Percentiles rank a stretch among this genome's conserved stretches.
phyloP scores from a whole-genome alignment of 2,888 invertebrate genomes.

The Lomographa bimaculata region DNA sequence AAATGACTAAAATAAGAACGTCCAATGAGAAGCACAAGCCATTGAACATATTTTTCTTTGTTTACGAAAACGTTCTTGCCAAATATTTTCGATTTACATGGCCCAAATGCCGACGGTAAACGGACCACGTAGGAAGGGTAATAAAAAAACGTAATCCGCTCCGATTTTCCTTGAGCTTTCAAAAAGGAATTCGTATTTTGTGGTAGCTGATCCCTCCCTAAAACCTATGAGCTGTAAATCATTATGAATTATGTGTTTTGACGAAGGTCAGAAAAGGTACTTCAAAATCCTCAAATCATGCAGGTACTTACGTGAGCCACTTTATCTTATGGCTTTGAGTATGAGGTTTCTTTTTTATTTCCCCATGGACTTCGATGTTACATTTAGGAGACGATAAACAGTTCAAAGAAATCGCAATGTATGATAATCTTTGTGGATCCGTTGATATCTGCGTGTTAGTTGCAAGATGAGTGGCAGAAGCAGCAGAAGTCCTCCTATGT shows the following conservation, averaged over 20 bases:
- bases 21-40: slow-evolving; percentile 20
- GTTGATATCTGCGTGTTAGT: too few relatives aligned
- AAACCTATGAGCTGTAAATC: slow-evolving; percentile 22
- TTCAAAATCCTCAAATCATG: too few relatives aligned
- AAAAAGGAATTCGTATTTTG: slow-evolving; percentile 7
- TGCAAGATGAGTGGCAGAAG: too few relatives aligned
- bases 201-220: slow-evolving; percentile 16
- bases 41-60: slow-evolving; percentile 25
- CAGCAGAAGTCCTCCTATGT: too few relatives aligned
- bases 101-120: slow-evolving; percentile 46
- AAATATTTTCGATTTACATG: slow-evolving; percentile 47
- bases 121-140: slow-evolving; percentile 61
- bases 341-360: too few relatives aligned
- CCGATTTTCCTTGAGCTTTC: slow-evolving; percentile 51
- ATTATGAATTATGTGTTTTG: slow-evolving; percentile 15
- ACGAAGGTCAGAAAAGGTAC: slow-evolving; percentile 9
- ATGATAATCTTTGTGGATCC: too few relatives aligned
- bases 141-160: slow-evolving; percentile 54
- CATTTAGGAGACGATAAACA: too few relatives aligned
- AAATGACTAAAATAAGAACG: slow-evolving; percentile 14
- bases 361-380: too few relatives aligned
- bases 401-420: too few relatives aligned
- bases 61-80: slow-evolving; percentile 39
- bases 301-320: too few relatives aligned
- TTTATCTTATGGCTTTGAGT: too few relatives aligned